phyloP scores from a whole-genome alignment of 2,888 invertebrate genomes.

The Allacma fusca region DNA sequence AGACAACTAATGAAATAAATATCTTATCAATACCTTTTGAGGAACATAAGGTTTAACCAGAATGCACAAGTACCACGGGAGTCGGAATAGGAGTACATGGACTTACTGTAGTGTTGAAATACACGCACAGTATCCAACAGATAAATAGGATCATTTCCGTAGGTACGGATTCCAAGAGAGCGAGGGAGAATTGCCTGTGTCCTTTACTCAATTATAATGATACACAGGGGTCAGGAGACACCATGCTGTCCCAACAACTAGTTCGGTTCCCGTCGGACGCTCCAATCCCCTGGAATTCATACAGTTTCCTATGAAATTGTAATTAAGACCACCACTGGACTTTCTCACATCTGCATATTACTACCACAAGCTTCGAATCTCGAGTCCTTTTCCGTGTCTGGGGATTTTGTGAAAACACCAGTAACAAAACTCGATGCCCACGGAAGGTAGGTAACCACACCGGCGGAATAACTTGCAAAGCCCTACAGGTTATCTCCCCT shows the following conservation, averaged over 20 bases:
- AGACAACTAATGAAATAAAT: too few species aligned
- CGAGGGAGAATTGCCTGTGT: not conserved
- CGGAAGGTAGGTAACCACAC: not conserved
- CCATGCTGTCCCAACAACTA: slow-evolving; percentile 52
- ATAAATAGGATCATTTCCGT: not conserved
- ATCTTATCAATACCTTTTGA: too few species aligned
- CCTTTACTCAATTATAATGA: slow-evolving; percentile 50
- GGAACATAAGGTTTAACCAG: too few species aligned
- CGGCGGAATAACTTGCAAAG: not conserved
- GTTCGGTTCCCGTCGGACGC: slow-evolving; percentile 46
- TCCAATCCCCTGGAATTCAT: slow-evolving; percentile 46
- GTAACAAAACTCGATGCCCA: not conserved
- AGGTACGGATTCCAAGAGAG: not conserved
- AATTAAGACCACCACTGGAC: slow-evolving; percentile 58
- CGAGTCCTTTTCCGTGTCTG: not conserved
- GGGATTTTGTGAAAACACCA: not conserved
- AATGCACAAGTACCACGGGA: too few species aligned
- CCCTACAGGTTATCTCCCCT: not conserved
- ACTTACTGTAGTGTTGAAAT: too few species aligned
- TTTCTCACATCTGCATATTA: slow-evolving; percentile 34
- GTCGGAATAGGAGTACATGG: too few species aligned
- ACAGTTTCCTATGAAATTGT: slow-evolving; percentile 54
- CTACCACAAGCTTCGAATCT: not conserved
- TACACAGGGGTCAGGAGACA: slow-evolving; percentile 51
- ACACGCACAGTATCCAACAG: too few species aligned